Evolutionary conservation across 1,140 invertebrate species (phyloP).

Genomic region (Stenopsyche tienmushanensis): DNA sequence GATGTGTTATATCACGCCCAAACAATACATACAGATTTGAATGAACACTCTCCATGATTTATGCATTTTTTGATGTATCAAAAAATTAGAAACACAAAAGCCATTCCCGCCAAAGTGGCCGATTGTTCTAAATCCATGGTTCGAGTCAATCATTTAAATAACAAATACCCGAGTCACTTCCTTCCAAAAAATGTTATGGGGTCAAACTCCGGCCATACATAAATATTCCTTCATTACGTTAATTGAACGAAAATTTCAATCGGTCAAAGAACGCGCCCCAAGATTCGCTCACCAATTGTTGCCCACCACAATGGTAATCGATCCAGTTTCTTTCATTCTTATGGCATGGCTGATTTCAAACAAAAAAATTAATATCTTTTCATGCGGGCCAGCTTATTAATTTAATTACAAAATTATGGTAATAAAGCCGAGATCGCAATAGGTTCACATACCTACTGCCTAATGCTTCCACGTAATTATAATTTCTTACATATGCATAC

Average conservation of each 20-base stretch:
- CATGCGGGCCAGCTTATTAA: constrained; percentile 40
- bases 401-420: constrained; percentile 42
- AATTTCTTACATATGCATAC: constrained; percentile 25
- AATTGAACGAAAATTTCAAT: neutral
- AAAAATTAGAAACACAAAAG: too few species aligned
- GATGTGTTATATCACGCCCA: too few species aligned
- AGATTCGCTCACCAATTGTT: constrained; percentile 18
- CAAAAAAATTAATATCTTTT: constrained; percentile 39
- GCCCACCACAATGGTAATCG: constrained; percentile 27
- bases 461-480: constrained; percentile 39
- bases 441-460: constrained; percentile 27
- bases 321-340: constrained; percentile 42
- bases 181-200: too few species aligned
- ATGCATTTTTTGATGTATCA: too few species aligned
- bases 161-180: too few species aligned
- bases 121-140: too few species aligned
- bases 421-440: constrained; percentile 40
- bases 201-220: too few species aligned
- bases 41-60: too few species aligned
- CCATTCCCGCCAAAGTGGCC: too few species aligned
- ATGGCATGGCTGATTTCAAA: constrained; percentile 38
- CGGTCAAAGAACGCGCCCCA: neutral
- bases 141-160: too few species aligned
- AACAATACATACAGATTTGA: too few species aligned
- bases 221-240: neutral